Percentiles rank a stretch among this genome's conserved stretches.
These are phyloP conservation scores for Oryzias woworae DNA, from an alignment of 2,113 vertebrate species.

Conservation along the genomic window DNA sequence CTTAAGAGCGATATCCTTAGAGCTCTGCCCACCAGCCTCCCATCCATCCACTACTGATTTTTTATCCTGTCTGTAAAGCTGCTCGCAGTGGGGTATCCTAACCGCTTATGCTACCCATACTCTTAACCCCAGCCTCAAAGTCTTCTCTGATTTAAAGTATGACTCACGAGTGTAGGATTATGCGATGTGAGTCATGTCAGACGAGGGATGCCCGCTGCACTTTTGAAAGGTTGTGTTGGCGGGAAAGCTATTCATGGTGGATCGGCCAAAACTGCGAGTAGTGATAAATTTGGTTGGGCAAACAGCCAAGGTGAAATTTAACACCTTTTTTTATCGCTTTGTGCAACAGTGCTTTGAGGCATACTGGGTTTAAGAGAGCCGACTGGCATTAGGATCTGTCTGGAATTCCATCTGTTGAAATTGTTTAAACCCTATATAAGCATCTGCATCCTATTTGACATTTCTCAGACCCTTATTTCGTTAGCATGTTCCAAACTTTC, in stretches of 20 bases:
- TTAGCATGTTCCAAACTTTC: no score
- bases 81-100: conserved; percentile 57
- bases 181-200: conserved; percentile 59
- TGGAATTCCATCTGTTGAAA: no score
- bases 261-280: conserved; percentile 15
- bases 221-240: conserved; percentile 50
- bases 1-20: conserved; percentile 19
- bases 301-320: conserved; percentile 23
- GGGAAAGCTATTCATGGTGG: conserved; percentile 28
- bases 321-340: conserved; percentile 4
- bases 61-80: conserved; percentile 64
- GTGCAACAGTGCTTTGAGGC: conserved; percentile 6
- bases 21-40: conserved; percentile 43
- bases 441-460: no score
- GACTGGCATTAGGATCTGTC: neutral
- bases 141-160: conserved; percentile 42
- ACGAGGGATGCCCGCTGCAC: conserved; percentile 51
- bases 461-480: no score
- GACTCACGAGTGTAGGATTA: conserved; percentile 71
- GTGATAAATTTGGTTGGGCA: conserved; percentile 10
- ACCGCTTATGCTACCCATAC: conserved; percentile 61
- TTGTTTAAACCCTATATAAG: no score
- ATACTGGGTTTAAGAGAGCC: neutral
- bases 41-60: conserved; percentile 41
- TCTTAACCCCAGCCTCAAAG: conserved; percentile 58